phyloP scores from a whole-genome alignment of 2,113 vertebrate genomes.

The Solenodon paradoxus region DNA sequence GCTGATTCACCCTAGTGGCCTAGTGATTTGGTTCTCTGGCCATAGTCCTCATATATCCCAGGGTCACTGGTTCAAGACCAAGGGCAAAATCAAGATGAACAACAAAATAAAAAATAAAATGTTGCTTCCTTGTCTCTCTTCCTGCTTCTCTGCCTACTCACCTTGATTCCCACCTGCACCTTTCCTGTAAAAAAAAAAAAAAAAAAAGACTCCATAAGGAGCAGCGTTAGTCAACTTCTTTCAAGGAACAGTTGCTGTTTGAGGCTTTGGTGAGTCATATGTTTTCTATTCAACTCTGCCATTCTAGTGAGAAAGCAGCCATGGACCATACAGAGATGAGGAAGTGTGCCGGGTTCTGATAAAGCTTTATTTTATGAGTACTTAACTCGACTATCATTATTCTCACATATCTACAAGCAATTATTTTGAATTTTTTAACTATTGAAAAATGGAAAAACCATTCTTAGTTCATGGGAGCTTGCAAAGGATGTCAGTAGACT shows the following conservation, averaged over 20 bases:
- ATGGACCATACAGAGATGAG: neutral
- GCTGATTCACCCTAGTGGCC: too few species aligned
- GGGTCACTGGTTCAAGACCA: too few species aligned
- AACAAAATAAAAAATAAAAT: too few species aligned
- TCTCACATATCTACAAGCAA: neutral
- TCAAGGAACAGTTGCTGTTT: neutral
- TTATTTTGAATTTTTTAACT: neutral
- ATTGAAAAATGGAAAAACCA: neutral
- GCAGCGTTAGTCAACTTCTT: neutral
- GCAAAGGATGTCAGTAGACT: neutral
- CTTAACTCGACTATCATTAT: neutral
- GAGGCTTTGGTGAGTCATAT: neutral
- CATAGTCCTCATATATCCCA: too few species aligned
- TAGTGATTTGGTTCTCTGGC: too few species aligned
- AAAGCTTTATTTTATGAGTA: neutral
- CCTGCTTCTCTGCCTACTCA: too few species aligned
- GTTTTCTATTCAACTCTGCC: neutral
- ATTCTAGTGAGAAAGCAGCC: neutral
- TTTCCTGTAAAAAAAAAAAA: too few species aligned
- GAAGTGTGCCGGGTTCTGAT: neutral
- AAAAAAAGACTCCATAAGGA: too few species aligned
- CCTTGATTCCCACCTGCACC: too few species aligned
- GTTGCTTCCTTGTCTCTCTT: too few species aligned
- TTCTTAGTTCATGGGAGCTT: neutral
- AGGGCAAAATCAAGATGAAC: too few species aligned